Percentiles rank a stretch among this genome's conserved stretches.
Conservation (phyloP, 2,888 invertebrate species). For the Callyntrura guangdongensis region DNA sequence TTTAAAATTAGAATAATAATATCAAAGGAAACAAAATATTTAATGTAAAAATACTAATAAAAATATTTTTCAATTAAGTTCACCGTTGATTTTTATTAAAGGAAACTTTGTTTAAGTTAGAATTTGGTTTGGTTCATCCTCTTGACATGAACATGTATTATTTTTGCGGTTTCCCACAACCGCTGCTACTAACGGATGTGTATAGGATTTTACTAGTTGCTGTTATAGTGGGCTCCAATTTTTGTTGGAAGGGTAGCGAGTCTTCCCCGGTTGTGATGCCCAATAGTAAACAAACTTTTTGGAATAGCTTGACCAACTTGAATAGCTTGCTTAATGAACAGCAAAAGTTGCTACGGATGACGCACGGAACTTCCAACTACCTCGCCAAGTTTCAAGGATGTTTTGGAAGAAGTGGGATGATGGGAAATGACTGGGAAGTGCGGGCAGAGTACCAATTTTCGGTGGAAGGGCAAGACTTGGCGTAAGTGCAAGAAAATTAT, state of each 20-base stretch:
- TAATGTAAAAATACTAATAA: too few relatives aligned
- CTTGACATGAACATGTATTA: neutral
- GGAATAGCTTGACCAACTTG: conserved; percentile 10
- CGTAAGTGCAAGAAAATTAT: too few relatives aligned
- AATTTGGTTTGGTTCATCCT: too few relatives aligned
- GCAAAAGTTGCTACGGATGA: neutral
- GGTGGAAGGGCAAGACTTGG: conserved; percentile 36
- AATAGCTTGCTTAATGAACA: conserved; percentile 39
- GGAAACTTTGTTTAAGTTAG: too few relatives aligned
- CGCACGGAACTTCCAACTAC: conserved; percentile 17
- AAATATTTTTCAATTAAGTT: too few relatives aligned
- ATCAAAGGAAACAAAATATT: too few relatives aligned
- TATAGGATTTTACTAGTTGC: neutral
- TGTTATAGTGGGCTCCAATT: neutral
- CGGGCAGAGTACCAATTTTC: conserved; percentile 22
- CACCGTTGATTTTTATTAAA: too few relatives aligned
- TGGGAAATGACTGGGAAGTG: neutral
- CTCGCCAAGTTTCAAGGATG: conserved; percentile 13
- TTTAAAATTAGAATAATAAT: too few relatives aligned
- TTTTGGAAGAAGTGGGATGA: neutral
- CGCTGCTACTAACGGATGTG: too few relatives aligned
- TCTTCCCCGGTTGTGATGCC: neutral
- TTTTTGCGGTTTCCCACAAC: neutral
- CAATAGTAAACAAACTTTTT: neutral
- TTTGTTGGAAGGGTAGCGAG: neutral